Percentiles rank a stretch among this genome's conserved stretches.
Conservation (phyloP, 2,888 invertebrate genomes). For the Thalpophila matura region DNA sequence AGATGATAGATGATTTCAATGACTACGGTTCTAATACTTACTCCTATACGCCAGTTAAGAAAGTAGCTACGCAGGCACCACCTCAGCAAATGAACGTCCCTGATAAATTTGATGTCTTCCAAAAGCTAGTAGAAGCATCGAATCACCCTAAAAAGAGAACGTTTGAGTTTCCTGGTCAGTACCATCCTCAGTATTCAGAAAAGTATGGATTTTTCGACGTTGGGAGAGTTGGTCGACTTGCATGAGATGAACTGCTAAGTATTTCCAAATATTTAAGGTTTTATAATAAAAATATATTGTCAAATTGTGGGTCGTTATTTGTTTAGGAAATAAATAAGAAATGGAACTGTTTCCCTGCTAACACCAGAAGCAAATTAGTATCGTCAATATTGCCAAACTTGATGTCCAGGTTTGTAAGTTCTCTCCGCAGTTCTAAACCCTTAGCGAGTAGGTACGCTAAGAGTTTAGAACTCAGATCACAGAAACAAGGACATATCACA, state of each 20-base stretch:
- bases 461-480: too few relatives aligned
- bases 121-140: conserved; percentile 49
- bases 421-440: too few relatives aligned
- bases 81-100: conserved; percentile 32
- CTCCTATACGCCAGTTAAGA: conserved; percentile 37
- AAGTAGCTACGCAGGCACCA: conserved; percentile 30
- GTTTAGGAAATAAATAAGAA: not conserved
- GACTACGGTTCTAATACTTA: conserved; percentile 50
- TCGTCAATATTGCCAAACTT: too few relatives aligned
- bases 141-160: conserved; percentile 37
- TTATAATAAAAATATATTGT: not conserved
- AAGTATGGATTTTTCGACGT: conserved; percentile 24
- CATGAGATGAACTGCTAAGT: conserved; percentile 13
- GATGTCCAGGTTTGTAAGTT: too few relatives aligned
- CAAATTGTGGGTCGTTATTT: not conserved
- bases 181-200: conserved; percentile 19
- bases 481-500: too few relatives aligned
- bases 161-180: conserved; percentile 29
- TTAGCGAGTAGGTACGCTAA: too few relatives aligned
- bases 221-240: conserved; percentile 19
- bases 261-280: conserved; percentile 18
- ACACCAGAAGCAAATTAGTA: not conserved
- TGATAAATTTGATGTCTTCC: conserved; percentile 44
- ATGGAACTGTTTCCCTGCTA: not conserved
- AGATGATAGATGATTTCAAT: conserved; percentile 45